Conservation (phyloP, 2,888 invertebrate genomes). For the Ophion ventricosus region DNA sequence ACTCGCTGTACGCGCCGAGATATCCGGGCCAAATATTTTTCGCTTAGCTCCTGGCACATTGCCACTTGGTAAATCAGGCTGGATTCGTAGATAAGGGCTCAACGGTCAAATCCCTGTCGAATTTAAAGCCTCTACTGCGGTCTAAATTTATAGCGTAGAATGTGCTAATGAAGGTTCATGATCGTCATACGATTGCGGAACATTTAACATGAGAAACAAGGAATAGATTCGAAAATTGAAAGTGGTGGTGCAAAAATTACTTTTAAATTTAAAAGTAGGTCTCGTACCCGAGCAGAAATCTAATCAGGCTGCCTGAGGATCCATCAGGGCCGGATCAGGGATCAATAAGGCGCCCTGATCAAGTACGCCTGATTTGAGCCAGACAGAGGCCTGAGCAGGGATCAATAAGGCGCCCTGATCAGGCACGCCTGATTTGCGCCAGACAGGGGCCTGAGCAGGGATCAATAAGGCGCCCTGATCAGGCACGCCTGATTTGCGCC, state of each 20-base stretch:
- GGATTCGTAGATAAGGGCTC: not conserved
- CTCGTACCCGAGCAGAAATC: no score
- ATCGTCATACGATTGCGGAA: not conserved
- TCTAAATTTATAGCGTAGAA: not conserved
- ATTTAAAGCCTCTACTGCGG: not conserved
- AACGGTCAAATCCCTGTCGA: not conserved
- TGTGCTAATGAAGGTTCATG: not conserved
- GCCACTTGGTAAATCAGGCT: constrained; percentile 5
- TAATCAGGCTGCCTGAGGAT: no score
- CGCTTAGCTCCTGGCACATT: not conserved
- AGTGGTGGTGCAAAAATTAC: not conserved
- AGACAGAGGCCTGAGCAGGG: no score
- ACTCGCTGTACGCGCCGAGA: not conserved
- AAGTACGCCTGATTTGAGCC: no score
- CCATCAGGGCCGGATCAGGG: no score
- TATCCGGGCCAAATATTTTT: not conserved
- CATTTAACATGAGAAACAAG: not conserved
- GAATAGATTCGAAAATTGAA: not conserved
- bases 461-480: no score
- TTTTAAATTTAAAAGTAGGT: not conserved
- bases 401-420: no score
- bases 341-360: no score
- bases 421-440: no score
- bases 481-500: no score
- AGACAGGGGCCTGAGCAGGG: no score